Evolutionary conservation across 1,140 invertebrate genomes (phyloP).

Genomic region (Trichonephila clavipes): DNA sequence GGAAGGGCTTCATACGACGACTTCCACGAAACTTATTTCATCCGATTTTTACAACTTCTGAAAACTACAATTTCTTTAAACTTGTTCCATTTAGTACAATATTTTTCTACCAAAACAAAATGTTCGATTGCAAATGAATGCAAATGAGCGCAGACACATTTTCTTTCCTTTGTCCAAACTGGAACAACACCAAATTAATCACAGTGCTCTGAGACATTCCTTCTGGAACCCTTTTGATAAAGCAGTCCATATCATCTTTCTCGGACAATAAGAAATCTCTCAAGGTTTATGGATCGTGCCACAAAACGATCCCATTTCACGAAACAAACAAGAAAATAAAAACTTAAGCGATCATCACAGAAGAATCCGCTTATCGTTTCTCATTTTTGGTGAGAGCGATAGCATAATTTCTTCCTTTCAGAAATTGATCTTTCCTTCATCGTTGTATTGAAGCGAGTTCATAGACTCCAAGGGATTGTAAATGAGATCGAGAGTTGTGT

Average conservation of each 20-base stretch:
- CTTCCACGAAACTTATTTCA: too few relatives aligned
- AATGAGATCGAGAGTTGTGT: background rate
- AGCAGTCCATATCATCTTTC: background rate
- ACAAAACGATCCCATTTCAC: background rate
- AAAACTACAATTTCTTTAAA: too few relatives aligned
- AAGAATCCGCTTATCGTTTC: conserved; percentile 4
- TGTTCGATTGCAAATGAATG: too few relatives aligned
- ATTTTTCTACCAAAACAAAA: too few relatives aligned
- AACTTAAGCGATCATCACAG: background rate
- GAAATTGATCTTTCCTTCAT: background rate
- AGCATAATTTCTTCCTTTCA: background rate
- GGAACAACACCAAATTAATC: too few relatives aligned
- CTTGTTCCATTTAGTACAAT: too few relatives aligned
- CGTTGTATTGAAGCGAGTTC: background rate
- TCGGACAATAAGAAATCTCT: background rate
- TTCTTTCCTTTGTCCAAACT: too few relatives aligned
- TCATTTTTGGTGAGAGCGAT: conserved; percentile 1
- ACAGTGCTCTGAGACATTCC: too few relatives aligned
- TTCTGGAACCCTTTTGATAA: background rate
- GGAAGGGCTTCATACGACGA: too few relatives aligned
- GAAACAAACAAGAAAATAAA: background rate
- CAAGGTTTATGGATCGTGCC: background rate
- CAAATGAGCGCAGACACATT: too few relatives aligned
- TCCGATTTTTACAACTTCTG: too few relatives aligned
- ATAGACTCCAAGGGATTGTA: background rate